Percentiles rank a stretch among this genome's conserved stretches.
Conservation (phyloP, 2,888 invertebrate species). For the Marasmarcha lunaedactyla region DNA sequence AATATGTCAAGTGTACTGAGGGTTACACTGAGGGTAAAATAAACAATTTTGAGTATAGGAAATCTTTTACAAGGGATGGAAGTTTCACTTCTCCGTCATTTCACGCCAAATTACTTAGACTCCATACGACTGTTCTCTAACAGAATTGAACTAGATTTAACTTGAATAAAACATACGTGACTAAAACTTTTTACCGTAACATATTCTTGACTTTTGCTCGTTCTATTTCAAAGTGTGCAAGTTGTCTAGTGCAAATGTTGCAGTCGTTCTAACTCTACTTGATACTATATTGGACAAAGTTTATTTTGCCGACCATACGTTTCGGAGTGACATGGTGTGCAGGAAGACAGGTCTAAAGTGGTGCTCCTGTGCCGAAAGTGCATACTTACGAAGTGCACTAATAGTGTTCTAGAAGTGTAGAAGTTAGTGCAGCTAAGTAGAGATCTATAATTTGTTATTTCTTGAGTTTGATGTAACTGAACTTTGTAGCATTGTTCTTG, state of each 20-base stretch:
- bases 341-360: constrained; percentile 46
- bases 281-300: constrained; percentile 42
- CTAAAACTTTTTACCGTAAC: constrained; percentile 18
- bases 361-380: constrained; percentile 11
- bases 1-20: neutral
- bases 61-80: too few relatives aligned
- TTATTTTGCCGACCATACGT: constrained; percentile 34
- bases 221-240: constrained; percentile 34
- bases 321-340: constrained; percentile 1
- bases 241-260: constrained; percentile 47
- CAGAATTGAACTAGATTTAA: too few relatives aligned
- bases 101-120: neutral
- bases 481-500: too few relatives aligned
- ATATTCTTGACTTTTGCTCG: constrained; percentile 37
- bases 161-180: too few relatives aligned
- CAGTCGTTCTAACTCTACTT: constrained; percentile 45
- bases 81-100: neutral
- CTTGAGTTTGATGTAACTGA: too few relatives aligned
- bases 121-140: too few relatives aligned
- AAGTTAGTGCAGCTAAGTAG: constrained; percentile 53
- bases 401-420: constrained; percentile 44
- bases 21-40: too few relatives aligned
- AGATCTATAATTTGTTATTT: constrained; percentile 44
- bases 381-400: constrained; percentile 1
- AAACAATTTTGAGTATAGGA: too few relatives aligned